These are phyloP conservation scores for Porites lobata DNA, from an alignment of 92 coral and sea anemone genomes.

Conservation along the genomic window DNA sequence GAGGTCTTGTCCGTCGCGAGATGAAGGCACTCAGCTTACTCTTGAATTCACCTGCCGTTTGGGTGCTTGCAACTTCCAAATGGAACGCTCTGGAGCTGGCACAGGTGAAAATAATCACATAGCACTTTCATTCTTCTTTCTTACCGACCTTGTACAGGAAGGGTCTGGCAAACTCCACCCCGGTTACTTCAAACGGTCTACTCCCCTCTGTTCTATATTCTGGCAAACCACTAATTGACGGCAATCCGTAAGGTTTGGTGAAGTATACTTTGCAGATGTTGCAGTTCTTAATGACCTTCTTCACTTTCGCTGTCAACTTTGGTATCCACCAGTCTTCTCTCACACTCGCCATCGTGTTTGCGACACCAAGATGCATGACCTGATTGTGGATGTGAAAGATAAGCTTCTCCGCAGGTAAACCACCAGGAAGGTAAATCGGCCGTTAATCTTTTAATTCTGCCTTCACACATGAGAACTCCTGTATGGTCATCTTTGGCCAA, in stretches of 20 bases:
- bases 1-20: not conserved
- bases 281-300: constrained; percentile 22
- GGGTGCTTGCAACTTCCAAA: not conserved
- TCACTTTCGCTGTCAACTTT: constrained; percentile 18
- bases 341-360: constrained; percentile 38
- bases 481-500: constrained; percentile 8
- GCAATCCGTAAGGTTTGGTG: no score
- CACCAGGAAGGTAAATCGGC: constrained; percentile 26
- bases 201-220: no score
- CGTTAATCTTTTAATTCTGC: no score
- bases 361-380: constrained; percentile 53
- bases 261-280: not conserved
- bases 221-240: no score
- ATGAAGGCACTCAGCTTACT: not conserved
- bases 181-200: no score
- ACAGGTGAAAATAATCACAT: constrained; percentile 54
- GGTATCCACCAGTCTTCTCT: constrained; percentile 44
- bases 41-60: constrained; percentile 40
- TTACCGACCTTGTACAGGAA: constrained; percentile 21
- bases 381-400: constrained; percentile 30
- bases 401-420: constrained; percentile 33
- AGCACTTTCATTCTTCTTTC: constrained; percentile 56
- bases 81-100: not conserved
- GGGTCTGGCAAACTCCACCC: no score
- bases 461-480: not conserved